phyloP scores from a whole-genome alignment of 2,113 vertebrate genomes.

The Caranx melampygus region DNA sequence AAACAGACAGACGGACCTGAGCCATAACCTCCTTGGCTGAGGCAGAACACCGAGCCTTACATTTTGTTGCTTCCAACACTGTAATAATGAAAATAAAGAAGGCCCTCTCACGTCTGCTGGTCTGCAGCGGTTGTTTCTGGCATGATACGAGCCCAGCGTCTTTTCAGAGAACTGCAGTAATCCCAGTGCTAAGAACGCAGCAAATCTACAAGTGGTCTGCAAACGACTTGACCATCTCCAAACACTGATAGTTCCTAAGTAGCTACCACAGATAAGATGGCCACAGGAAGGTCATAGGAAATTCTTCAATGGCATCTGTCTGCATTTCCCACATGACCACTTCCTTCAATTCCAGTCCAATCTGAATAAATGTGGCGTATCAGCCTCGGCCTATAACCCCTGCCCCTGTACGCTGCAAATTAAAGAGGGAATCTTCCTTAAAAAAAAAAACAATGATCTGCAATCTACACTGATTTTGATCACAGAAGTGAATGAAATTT shows the following conservation, averaged over 20 bases:
- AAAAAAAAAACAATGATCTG: neutral
- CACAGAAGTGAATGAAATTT: neutral
- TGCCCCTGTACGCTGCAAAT: neutral
- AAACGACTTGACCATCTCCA: slow-evolving; percentile 6
- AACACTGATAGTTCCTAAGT: neutral
- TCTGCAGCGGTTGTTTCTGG: neutral
- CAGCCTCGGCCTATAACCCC: neutral
- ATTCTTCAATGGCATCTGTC: neutral
- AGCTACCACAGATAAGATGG: neutral
- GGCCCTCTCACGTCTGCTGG: neutral
- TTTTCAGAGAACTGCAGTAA: neutral
- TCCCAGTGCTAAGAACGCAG: neutral
- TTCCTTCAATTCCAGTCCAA: neutral
- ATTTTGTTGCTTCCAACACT: neutral
- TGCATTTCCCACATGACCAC: slow-evolving; percentile 19
- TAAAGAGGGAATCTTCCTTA: neutral
- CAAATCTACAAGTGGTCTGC: slow-evolving; percentile 14
- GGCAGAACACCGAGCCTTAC: neutral
- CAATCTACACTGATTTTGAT: neutral
- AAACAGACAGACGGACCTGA: slow-evolving; percentile 1
- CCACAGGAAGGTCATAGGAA: neutral
- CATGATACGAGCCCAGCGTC: neutral
- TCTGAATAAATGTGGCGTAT: neutral
- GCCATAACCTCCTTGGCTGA: neutral
- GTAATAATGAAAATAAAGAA: neutral